Percentiles rank a stretch among this genome's conserved stretches.
Conservation (phyloP, 2,113 vertebrate genomes). For the Bombycilla garrulus region DNA sequence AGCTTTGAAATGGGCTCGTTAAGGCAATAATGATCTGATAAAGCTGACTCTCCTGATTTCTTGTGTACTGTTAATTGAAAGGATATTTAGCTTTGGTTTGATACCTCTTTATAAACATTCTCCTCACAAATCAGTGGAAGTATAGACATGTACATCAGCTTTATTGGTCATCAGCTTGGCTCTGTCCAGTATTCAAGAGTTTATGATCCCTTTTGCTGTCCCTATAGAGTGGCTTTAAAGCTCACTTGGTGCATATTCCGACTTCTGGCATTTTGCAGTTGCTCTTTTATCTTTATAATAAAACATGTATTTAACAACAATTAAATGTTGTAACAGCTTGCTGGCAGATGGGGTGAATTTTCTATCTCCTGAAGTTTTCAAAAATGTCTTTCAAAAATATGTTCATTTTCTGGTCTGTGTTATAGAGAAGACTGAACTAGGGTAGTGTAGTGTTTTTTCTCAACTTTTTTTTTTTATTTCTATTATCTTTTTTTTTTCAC, state of each 20-base stretch:
- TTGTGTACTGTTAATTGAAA: not conserved
- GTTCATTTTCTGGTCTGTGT: not conserved
- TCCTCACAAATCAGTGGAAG: not conserved
- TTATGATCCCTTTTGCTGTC: not conserved
- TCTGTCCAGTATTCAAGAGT: not conserved
- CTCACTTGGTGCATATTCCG: not conserved
- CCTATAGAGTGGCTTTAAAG: not conserved
- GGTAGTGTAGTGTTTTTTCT: not conserved
- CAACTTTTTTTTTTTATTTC: not conserved
- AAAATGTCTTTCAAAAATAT: conserved; percentile 18
- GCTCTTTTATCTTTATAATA: conserved; percentile 41
- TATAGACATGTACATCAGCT: not conserved
- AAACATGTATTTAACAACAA: conserved; percentile 43
- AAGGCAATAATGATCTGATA: not conserved
- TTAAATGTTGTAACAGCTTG: conserved; percentile 46
- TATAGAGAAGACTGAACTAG: not conserved
- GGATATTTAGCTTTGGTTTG: not conserved
- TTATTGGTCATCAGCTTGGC: not conserved
- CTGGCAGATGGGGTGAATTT: conserved; percentile 28
- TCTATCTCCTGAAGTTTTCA: conserved; percentile 36
- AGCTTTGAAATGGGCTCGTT: not conserved
- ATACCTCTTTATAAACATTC: not conserved
- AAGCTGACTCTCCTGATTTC: not conserved
- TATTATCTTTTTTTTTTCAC: not conserved
- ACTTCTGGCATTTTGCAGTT: conserved; percentile 21